Base-by-base conservation (phyloP, 2,888 invertebrate genomes). In the Drosophila setosimentum region DNA sequence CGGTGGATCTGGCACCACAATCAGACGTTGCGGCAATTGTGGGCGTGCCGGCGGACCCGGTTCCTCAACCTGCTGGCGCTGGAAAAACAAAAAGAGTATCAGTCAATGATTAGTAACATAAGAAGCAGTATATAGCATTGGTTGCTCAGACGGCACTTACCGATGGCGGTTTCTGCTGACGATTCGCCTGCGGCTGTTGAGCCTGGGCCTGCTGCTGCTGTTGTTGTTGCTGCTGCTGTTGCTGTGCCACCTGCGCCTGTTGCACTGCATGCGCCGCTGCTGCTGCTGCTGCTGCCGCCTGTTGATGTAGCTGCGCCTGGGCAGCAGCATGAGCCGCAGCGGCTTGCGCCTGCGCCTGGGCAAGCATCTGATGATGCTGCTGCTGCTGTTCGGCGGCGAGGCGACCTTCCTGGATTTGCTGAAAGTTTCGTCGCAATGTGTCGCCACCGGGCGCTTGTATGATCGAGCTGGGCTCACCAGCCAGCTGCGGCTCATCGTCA, bases 371-470 rank as follows among this genome's bases (percentile, higher is more conserved):
- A 69, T 90, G 85, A 60, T 90, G 94, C 49, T 92, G 93, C 63
- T 95, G 94, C 53, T 94, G 67, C 90, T 95, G 95, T 59, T 95
- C 94, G 71, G 95, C 95, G 66, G 95, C 93, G 64, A 95, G 95
- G 72, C 96, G 94, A 62, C 95, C 95, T 90, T 95, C 98, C 94
- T 99, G 99, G 85, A 99, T 98, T 93, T 99, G 98, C 93, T 99
- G 98, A 95, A 99, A 99, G 94, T 99, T 99, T 71, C 99, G 95
- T 51, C 99, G 96, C 73, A 99, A 94, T 16, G 99, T 99, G 93
- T 99, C 98, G 65, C 99, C 99, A 70, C 98, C 98, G 30, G 96
- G 95, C 30, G 95, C 96, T 84, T 95, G 95, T 80, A 99, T 97
- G 91, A 99, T 98, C 73, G 98, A 98, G 81, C 98, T 98, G 18